A percentile compares a stretch with the other conserved stretches of the same genome.
Conservation (phyloP, 2,888 invertebrate genomes). For the Eupeodes latifasciatus region DNA sequence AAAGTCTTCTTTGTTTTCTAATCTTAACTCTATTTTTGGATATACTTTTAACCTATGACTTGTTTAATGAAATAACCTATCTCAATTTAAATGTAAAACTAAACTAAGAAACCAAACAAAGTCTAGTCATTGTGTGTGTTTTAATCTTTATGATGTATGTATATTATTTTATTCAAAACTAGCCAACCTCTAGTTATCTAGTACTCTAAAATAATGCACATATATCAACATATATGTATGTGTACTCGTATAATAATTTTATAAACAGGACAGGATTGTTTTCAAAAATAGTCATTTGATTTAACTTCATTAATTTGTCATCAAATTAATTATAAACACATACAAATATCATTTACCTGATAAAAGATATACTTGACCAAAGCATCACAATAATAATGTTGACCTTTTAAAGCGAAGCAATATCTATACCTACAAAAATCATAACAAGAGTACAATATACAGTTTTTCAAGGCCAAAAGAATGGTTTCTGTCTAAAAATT, state of each 20-base stretch:
- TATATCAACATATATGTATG: not conserved
- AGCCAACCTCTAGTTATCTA: no score
- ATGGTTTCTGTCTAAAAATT: constrained; percentile 27
- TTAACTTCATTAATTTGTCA: not conserved
- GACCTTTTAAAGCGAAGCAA: not conserved
- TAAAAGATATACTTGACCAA: not conserved
- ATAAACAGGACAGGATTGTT: not conserved
- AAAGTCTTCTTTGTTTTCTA: no score
- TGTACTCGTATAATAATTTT: no score
- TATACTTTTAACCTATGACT: no score
- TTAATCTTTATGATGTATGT: no score
- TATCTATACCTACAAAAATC: not conserved
- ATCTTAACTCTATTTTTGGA: no score
- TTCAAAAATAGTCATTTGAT: not conserved
- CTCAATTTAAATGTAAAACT: no score
- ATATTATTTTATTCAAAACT: no score
- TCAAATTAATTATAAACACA: not conserved
- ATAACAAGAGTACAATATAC: not conserved
- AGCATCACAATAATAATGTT: not conserved
- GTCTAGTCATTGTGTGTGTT: no score
- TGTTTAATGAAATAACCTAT: no score
- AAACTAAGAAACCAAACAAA: no score
- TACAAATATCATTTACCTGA: not conserved
- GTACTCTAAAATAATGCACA: no score
- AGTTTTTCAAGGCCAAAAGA: constrained; percentile 52